These are phyloP conservation scores for Ernsta delagoae DNA, from an alignment of 2,888 invertebrate species.

Conservation along the genomic window DNA sequence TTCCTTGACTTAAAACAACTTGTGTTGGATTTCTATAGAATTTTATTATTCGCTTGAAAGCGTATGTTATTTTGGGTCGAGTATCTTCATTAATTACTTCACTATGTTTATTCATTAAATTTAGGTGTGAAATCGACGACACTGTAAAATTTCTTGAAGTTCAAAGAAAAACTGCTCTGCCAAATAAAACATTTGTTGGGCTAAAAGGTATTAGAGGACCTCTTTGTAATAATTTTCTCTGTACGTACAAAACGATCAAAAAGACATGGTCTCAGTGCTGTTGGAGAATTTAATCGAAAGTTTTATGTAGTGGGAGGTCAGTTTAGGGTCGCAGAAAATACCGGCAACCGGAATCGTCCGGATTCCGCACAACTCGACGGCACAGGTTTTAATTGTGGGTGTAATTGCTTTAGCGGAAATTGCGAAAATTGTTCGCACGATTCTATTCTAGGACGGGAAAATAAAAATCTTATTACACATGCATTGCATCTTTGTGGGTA, in stretches of 20 bases:
- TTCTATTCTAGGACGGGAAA: constrained; percentile 48
- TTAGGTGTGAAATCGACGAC: too few relatives aligned
- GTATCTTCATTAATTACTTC: not conserved
- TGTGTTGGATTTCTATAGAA: constrained; percentile 18
- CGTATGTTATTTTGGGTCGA: not conserved
- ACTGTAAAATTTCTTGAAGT: too few relatives aligned
- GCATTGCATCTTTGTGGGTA: not conserved
- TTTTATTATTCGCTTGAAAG: constrained; percentile 6
- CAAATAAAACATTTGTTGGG: not conserved
- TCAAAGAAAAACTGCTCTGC: too few relatives aligned
- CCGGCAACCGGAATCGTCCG: constrained; percentile 52
- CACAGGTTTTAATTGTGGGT: constrained; percentile 65
- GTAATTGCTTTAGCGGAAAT: constrained; percentile 62
- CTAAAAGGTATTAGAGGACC: not conserved
- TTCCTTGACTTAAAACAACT: constrained; percentile 20
- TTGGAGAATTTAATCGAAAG: constrained; percentile 42
- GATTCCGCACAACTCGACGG: constrained; percentile 51
- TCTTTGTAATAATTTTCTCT: not conserved
- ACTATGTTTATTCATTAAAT: too few relatives aligned
- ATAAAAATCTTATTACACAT: constrained; percentile 44
- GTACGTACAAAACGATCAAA: not conserved
- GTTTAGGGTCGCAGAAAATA: constrained; percentile 52
- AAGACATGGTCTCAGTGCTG: not conserved
- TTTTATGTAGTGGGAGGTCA: constrained; percentile 47
- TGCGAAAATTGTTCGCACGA: constrained; percentile 47